Evolutionary conservation across 92 coral and sea anemone species (phyloP), one percentile per base, ranked within the genome.

Genomic region (Umimayanthus kanabou): DNA sequence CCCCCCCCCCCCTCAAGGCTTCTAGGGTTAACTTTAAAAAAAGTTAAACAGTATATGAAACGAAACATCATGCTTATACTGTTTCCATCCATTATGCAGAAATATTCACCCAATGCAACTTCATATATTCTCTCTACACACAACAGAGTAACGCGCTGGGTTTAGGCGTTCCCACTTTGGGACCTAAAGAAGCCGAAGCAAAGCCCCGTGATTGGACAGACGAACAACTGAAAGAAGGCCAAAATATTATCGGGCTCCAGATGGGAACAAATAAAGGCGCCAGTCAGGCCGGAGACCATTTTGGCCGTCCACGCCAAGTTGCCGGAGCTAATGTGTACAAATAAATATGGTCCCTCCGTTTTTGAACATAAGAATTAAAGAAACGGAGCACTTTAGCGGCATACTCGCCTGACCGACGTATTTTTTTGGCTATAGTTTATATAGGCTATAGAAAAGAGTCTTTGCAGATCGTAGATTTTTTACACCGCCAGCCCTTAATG

Each of bases 241-340:
- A 53, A 53, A 53, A 53, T 53, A 53, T 53, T 53, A 53, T 53
- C 57, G 97, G 97, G 75, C 92, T 94, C 28, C 97, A 94, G 57
- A 92, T 92, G 97, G 97, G 97, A 22, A 76, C 92, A 72, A 93
- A 92, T 77, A 96, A 96, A 88, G 95, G 93, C 39, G 97, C 97
- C 95, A 92, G 58, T 53, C 58, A 53, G 14, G 16, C 58, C 1
- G 58, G 58, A 53, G 58, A 53, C 58, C 58, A 53, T 79, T 92
- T 77, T 83, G 95, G 95, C 47, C 93, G 95, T 15, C 95, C 95
- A 61, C 87, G 95, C 53, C 95, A 92, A 90, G 91, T 92, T 43
- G 96, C 96, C 65, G 96, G 96, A 18, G 88, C 79, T 9, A 50
- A 90, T 80, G 95, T 80, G 22, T 92, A 92, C 91, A 90, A 90